Evolutionary conservation across 2,888 invertebrate species (phyloP).

Genomic region (Lasius platythorax): DNA sequence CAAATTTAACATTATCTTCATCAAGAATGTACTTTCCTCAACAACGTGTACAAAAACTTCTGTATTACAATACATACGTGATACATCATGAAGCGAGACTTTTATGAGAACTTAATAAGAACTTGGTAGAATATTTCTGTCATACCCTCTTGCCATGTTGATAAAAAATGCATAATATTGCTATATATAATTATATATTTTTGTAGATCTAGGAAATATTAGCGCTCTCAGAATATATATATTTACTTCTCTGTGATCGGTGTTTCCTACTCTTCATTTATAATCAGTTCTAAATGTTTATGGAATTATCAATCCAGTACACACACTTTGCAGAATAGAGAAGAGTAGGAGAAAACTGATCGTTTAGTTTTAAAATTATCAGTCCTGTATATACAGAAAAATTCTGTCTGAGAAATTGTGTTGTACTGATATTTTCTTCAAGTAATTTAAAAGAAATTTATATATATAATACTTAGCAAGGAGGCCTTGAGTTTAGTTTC

Average conservation of each 20-base stretch:
- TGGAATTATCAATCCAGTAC: constrained; percentile 52
- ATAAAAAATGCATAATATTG: constrained; percentile 79
- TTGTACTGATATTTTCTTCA: constrained; percentile 77
- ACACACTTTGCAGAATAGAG: constrained; percentile 51
- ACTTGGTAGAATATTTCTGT: constrained; percentile 78
- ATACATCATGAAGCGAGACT: constrained; percentile 73
- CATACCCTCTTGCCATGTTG: constrained; percentile 79
- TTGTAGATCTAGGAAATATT: constrained; percentile 82
- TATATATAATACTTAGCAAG: constrained; percentile 70
- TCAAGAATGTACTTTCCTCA: constrained; percentile 46
- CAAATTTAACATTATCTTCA: constrained; percentile 38
- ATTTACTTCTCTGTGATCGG: constrained; percentile 75
- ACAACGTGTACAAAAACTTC: constrained; percentile 44
- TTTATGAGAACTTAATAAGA: constrained; percentile 71
- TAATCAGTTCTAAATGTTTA: constrained; percentile 59
- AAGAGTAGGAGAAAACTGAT: constrained; percentile 77
- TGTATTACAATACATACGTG: constrained; percentile 43
- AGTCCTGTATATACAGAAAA: constrained; percentile 72
- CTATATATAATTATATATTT: constrained; percentile 82
- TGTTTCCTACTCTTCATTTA: constrained; percentile 74
- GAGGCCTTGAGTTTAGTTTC: constrained; percentile 78
- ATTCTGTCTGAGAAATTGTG: constrained; percentile 76
- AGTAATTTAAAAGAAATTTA: constrained; percentile 67
- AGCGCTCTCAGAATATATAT: constrained; percentile 81
- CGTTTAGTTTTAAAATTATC: constrained; percentile 77